Conservation (phyloP, 2,797 vertebrate species). For the Eulemur mongoz region DNA sequence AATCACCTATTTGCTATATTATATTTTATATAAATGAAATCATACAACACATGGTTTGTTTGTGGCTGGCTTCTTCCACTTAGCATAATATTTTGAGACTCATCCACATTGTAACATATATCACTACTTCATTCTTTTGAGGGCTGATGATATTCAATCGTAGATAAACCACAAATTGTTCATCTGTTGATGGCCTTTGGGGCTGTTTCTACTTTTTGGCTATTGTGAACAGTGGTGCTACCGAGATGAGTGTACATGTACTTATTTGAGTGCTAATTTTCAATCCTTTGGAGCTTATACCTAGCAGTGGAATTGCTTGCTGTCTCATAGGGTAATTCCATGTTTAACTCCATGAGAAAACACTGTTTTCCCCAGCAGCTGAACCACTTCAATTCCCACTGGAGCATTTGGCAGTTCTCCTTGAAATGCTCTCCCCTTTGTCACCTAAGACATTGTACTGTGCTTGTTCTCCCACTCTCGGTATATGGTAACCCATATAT, state of each 20-base stretch:
- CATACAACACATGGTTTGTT: not conserved
- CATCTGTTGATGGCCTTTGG: not conserved
- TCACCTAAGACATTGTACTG: fast-evolving
- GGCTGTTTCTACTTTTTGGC: not conserved
- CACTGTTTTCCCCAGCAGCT: not conserved
- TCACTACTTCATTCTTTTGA: not conserved
- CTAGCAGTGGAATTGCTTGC: not conserved
- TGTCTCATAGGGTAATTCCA: not conserved
- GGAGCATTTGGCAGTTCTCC: not conserved
- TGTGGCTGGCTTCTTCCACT: not conserved
- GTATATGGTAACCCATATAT: not conserved
- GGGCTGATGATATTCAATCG: not conserved
- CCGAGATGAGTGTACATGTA: fast-evolving
- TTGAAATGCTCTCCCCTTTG: not conserved
- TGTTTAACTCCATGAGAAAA: not conserved
- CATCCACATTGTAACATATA: too few relatives aligned
- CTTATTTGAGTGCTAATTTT: not conserved
- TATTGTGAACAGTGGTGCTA: not conserved
- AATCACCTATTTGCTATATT: not conserved
- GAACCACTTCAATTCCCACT: not conserved
- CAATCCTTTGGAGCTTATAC: not conserved
- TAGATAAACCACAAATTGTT: not conserved
- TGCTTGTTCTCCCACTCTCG: not conserved
- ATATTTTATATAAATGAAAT: not conserved
- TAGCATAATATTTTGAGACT: not conserved